Base-by-base conservation (phyloP, 2,113 vertebrate species). In the Thalassoma bifasciatum region DNA sequence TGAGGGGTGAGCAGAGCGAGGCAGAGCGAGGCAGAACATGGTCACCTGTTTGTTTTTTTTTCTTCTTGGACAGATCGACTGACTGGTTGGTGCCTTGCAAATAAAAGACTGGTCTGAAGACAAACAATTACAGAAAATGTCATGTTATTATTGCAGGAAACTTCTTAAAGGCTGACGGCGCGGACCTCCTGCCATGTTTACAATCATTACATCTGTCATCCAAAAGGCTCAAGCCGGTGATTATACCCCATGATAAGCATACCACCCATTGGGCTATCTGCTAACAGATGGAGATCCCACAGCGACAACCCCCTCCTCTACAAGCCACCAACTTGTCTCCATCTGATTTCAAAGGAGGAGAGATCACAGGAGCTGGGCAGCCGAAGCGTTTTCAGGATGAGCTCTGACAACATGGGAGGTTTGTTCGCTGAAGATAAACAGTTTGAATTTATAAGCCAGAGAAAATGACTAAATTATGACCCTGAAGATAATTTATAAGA, bases 241-340 rank as follows among this genome's bases (percentile, higher is more conserved):
- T 72, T 80, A 73, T 73, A 69, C 49, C 70, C 49, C 42, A 81
- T 12, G 52, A 79, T 75, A 49, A 79, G 54, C 22, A 40, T 14
- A 46, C 57, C 81, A 67, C 79, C 72, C 56, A 65, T 30, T 69
- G 70, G 52, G 59, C 46, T 44, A 36, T 56, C 50, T 56, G 47
- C 34, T 60, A 30, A 75, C 76, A 85, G 77, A 90, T 79, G 71
- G 82, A 79, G 52, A 75, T 42, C 49, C 75, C 36, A 47, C 62
- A 51, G 54, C 40, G 61, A 68, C 10, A 76, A 53, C 36, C 54
- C 23, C 23, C 26, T 66, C 44, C 42, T 17, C 47, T 76, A 52
- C 36, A 75, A 53, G 59, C 26, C 67, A 49, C 60, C 52, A 67
- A 58, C 30, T n/a, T 61, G 44, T 70, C 51, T 26, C 53, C 12